Base-by-base conservation (phyloP, 1,140 invertebrate genomes). In the Scaptomyza hsui region DNA sequence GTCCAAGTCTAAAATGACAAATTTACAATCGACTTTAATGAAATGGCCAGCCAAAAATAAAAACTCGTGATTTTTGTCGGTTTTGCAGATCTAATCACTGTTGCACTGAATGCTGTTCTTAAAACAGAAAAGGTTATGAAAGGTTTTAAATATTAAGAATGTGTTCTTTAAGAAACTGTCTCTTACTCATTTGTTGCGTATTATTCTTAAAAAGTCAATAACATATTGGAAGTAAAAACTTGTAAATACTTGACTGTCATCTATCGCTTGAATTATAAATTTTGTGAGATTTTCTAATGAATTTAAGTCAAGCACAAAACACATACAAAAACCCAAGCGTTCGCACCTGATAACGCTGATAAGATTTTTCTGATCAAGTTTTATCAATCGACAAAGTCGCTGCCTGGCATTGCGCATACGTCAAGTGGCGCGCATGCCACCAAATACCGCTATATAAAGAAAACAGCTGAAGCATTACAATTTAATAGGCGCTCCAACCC, bases 231-330 rank as follows among this genome's bases (percentile, higher is more conserved):
- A 0, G n/a, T 9, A 18, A 26, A 6, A 47, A 13, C 42, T 49
- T 59, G 18, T 53, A 24, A 57, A 64, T 19, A 51, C n/a, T 59
- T 60, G 26, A 37, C 44, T 79, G 55, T 74, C 65, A 77, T 37
- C 51, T 26, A 47, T 24, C 49, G 9, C 19, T 37, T 29, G 24
- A 15, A 47, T 37, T 42, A 48, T 86, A 86, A 88, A 86, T 86
- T 72, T 72, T 53, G 24, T 55, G 62, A 80, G 81, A 86, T 86
- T 80, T 85, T 45, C 41, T 26, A 53, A 39, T 62, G 51, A 69
- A 61, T 55, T 56, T 41, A 64, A 64, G 57, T 60, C 69, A 72
- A 73, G 41, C 53, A 16, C 51, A 48, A 60, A 78, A 51, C 48
- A 59, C 60, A 73, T 26, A 61, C 29, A 59, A 62, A 44, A n/a